Evolutionary conservation across 2,113 vertebrate genomes (phyloP), one percentile per base, ranked within the genome.

Genomic region (Oncorhynchus masou): DNA sequence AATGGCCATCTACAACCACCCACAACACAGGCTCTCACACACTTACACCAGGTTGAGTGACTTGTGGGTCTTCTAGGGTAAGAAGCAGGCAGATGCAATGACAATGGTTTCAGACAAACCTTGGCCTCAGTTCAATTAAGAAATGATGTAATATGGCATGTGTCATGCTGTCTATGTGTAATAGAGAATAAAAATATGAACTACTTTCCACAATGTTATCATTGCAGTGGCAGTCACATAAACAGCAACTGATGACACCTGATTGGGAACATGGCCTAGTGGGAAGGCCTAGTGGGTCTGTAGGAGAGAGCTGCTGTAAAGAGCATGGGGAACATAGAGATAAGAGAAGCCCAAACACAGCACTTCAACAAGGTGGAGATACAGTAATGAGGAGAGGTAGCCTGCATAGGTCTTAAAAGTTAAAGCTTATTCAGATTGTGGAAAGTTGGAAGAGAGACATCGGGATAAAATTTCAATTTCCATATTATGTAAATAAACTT

Each of bases 41-140:
- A 34, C 59, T 24, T n/a, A 74, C 60, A 64, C 65, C 45, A 4
- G 16, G 64, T 72, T 34, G 59, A 66, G 29, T 59, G 22, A 25
- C 59, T 16, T 57, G 69, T 20, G 24, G 34, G 1, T 15, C 66
- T 69, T 9, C 34, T 22, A 71, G 45, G 48, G 67, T 24, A 31
- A 67, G 68, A 74, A 48, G 5, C 29, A 29, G 77, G 20, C 54
- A 74, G 29, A 49, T 67, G 65, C 78, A 72, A 51, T 85, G 85
- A 84, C 84, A 87, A 65, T 87, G 86, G 83, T 81, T 87, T 81
- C 84, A 79, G 70, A 16, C 11, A 51, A 15, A 51, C 49, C 49
- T 51, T 51, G 12, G 15, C 49, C 49, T 51, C 16, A 51, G 49
- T 51, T 51, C 12, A 15, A 51, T 13, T 51, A 51, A 51, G 49